Evolutionary conservation across 2,888 invertebrate genomes (phyloP), one percentile per base, ranked within the genome.

Genomic region (Mycalesis mineus): DNA sequence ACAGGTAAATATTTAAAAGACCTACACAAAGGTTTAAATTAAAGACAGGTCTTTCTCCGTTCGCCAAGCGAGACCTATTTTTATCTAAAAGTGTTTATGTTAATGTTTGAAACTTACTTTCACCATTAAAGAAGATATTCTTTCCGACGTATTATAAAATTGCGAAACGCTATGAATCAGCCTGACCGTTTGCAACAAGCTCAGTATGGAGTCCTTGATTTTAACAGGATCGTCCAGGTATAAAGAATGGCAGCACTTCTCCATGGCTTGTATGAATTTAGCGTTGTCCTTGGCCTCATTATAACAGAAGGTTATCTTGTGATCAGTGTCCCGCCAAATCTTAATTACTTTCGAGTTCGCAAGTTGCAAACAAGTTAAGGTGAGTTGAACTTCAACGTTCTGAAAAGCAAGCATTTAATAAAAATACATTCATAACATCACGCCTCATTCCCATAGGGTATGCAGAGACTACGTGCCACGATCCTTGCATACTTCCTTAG

Each of bases 251-350:
- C 98, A 98, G 75, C 97, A 97, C 69, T 96, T 96, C 78, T 98
- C 98, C 91, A 98, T 93, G 0, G 97, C 96, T 64, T 88, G 88
- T 58, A 98, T 96, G 71, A 97, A 98, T 76, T 97, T 98, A 0
- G 98, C 97, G 75, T 98, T 98, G 78, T 98, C 98, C 68, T 96
- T 95, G 0, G 98, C 97, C 78, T 98, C 98, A 74, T 97, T 98
- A 78, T 97, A 97, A 73, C 97, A 97, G 76, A 96, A 97, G 0
- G 96, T 97, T 29, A 98, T 96, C 77, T 97, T 96, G 59, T 95
- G 93, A 75, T 98, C 98, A 0, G 95, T 94, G 45, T 95, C 95
- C 14, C 92, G 92, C 97, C 97, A 97, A 3, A 93, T 89, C 62
- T 94, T 94, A 59, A 96, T 91, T n/a, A 95, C 87, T 73, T 95